phyloP scores from a whole-genome alignment of 2,888 invertebrate species.

The Sinhomidia bicolor region DNA sequence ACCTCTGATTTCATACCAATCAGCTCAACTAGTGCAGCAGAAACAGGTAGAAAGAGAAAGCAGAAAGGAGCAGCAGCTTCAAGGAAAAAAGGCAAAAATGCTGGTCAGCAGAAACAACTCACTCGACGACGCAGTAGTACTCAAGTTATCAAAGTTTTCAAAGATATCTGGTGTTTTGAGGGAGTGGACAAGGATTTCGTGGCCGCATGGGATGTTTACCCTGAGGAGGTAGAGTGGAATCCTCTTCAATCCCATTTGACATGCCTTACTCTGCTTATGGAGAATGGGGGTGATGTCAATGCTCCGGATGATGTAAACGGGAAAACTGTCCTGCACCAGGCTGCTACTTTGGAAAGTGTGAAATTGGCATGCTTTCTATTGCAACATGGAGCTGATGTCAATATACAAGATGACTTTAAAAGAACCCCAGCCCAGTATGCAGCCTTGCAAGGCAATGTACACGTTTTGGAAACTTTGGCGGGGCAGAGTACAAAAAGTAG shows the following conservation, averaged over 20 bases:
- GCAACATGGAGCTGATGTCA: neutral
- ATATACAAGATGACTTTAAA: neutral
- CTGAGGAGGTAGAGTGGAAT: neutral
- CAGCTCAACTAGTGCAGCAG: neutral
- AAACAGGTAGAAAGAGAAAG: neutral
- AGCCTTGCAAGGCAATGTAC: neutral
- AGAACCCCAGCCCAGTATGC: neutral
- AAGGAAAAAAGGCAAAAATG: neutral
- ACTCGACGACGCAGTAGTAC: neutral
- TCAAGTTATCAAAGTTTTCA: neutral
- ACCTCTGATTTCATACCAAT: neutral
- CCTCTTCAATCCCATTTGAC: neutral
- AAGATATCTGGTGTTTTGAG: constrained; percentile 41
- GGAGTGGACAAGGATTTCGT: neutral
- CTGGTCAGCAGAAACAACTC: neutral
- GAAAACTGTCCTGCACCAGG: constrained; percentile 15
- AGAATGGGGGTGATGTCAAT: neutral
- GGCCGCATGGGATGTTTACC: neutral
- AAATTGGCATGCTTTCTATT: neutral
- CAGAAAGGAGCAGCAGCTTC: neutral
- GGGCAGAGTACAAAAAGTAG: neutral
- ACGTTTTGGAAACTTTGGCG: neutral
- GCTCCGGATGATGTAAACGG: neutral
- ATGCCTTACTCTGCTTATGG: neutral
- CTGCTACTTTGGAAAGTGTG: constrained; percentile 8